Conservation (phyloP, 35 echinoderm and acorn worm genomes). For the Anneissia japonica region DNA sequence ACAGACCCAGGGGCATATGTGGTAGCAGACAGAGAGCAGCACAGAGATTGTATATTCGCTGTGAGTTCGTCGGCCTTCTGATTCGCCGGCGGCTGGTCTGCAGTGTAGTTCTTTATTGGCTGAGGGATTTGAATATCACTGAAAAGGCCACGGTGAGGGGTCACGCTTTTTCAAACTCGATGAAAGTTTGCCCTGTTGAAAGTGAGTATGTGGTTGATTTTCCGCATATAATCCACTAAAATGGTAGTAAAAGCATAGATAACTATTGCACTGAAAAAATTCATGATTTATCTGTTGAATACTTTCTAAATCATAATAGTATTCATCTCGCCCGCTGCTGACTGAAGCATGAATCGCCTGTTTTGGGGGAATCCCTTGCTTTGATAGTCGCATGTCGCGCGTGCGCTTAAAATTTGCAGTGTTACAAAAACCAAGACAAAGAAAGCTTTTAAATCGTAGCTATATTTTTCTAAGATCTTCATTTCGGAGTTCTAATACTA, state of each 20-base stretch:
- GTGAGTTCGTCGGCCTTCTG: background rate
- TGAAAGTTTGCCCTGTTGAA: background rate
- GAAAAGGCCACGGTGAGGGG: background rate
- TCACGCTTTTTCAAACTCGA: background rate
- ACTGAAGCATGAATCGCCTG: background rate
- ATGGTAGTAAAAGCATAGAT: background rate
- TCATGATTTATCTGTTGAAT: background rate
- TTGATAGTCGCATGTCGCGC: background rate
- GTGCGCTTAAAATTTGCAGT: background rate
- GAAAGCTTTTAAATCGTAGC: background rate
- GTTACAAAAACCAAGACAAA: background rate
- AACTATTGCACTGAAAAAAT: background rate
- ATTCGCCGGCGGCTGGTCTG: background rate
- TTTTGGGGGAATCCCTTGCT: background rate
- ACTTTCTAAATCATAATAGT: background rate
- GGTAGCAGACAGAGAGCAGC: background rate
- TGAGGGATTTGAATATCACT: conserved; percentile 1
- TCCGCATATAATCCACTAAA: background rate
- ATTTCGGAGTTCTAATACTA: background rate
- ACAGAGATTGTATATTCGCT: conserved; percentile 1
- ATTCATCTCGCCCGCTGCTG: background rate
- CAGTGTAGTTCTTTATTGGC: background rate
- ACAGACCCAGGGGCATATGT: background rate
- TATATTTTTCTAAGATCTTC: background rate
- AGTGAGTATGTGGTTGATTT: background rate